phyloP scores from a whole-genome alignment of 2,888 invertebrate species.

The Thereva nobilitata region DNA sequence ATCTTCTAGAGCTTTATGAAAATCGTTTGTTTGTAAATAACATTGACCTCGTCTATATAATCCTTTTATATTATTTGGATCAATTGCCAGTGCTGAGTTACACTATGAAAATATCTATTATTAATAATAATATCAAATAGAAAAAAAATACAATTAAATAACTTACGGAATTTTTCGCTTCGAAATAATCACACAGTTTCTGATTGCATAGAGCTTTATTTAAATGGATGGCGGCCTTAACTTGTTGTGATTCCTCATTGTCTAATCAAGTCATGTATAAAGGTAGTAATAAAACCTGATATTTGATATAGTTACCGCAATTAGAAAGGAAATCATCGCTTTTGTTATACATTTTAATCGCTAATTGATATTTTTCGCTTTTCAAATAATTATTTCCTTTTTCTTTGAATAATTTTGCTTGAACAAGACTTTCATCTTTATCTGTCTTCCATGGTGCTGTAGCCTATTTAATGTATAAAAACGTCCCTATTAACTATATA shows the following conservation, averaged over 20 bases:
- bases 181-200: conserved; percentile 66
- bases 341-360: conserved; percentile 85
- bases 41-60: conserved; percentile 88
- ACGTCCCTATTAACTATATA: not conserved
- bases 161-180: conserved; percentile 69
- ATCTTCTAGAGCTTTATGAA: conserved; percentile 74
- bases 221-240: conserved; percentile 72
- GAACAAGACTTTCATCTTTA: conserved; percentile 75
- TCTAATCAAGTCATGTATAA: conserved; percentile 48
- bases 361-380: conserved; percentile 73
- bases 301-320: conserved; percentile 42
- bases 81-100: conserved; percentile 74
- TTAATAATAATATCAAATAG: too few species aligned
- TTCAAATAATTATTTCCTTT: conserved; percentile 92
- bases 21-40: conserved; percentile 72
- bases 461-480: conserved; percentile 58
- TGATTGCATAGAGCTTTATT: conserved; percentile 84
- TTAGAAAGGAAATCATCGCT: conserved; percentile 58
- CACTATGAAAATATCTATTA: conserved; percentile 55
- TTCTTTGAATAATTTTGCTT: conserved; percentile 81
- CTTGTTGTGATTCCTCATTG: conserved; percentile 59
- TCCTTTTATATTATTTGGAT: conserved; percentile 83
- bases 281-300: not conserved
- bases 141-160: not conserved
- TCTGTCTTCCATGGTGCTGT: conserved; percentile 85